Conservation (phyloP, 1,140 invertebrate genomes). For the Plectrocnemia conspersa region DNA sequence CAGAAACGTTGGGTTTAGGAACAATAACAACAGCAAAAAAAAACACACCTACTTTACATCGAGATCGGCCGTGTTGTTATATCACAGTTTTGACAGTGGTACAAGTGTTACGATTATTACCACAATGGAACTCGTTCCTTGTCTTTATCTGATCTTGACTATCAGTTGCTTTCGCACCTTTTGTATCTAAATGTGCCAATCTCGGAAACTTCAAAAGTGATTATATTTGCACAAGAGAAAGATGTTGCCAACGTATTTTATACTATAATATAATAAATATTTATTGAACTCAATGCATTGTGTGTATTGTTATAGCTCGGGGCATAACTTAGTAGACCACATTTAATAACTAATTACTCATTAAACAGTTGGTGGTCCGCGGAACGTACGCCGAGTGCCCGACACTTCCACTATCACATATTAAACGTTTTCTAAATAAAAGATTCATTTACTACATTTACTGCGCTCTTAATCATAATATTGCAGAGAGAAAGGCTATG, state of each 20-base stretch:
- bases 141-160: slow-evolving; percentile 4
- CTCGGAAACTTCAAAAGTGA: too few species aligned
- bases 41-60: neutral
- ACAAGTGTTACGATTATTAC: slow-evolving; percentile 5
- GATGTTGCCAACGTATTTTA: neutral
- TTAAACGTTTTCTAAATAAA: too few species aligned
- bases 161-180: slow-evolving; percentile 6
- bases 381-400: slow-evolving; percentile 21
- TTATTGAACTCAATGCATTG: neutral
- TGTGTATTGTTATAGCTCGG: neutral
- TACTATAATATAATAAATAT: neutral
- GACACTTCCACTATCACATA: slow-evolving; percentile 17
- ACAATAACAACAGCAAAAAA: neutral
- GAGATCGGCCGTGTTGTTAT: neutral
- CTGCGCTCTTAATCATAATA: too few species aligned
- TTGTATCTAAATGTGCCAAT: slow-evolving; percentile 2
- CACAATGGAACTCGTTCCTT: neutral
- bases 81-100: slow-evolving; percentile 6
- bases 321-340: slow-evolving; percentile 20
- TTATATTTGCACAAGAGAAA: neutral
- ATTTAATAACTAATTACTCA: slow-evolving; percentile 35
- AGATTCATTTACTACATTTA: too few species aligned
- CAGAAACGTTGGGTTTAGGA: too few species aligned
- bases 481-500: too few species aligned
- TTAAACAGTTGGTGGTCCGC: slow-evolving; percentile 31